Base-by-base conservation (phyloP, 2,797 vertebrate species). In the Thalassophryne amazonica region DNA sequence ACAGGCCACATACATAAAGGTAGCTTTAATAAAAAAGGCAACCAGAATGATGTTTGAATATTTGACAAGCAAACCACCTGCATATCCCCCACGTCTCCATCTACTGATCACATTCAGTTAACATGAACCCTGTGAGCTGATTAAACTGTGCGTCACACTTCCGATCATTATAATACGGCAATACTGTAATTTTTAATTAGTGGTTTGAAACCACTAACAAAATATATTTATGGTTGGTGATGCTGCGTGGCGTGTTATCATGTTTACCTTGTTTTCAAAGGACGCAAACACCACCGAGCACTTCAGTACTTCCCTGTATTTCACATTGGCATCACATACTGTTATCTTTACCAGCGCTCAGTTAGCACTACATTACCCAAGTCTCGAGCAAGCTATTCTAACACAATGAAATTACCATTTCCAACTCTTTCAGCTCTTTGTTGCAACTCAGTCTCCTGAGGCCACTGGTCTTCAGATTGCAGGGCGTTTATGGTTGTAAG, bases 381-480 rank as follows among this genome's bases (percentile, higher is more conserved):
- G 84, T 88, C 88, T 90, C 89, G 27, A 77, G 86, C 73, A 88
- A 86, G 87, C 89, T 84, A 80, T 90, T 88, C 83, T 64, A 84
- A 85, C 60, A 75, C 84, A 80, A 82, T 86, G 86, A 91, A 88
- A 90, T 89, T 88, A 90, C 87, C 85, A 74, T 90, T 88, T 89
- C 81, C 64, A 85, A 90, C 80, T 89, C 83, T 90, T 89, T 85
- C 87, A 87, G 88, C 86, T 88, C 81, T 80, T 86, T 84, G 85
- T 87, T 89, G 87, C 86, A 85, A 74, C 78, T 86, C 78, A 66
- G 86, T 90, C 89, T 90, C 89, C 80, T 66, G 90, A 88, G 90
- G 88, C 89, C 86, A 60, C 78, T 81, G 88, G 88, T 88, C 87
- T 90, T 90, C 81, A 88, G 80, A 91, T 81, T 85, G 89, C 85